Evolutionary conservation across 2,797 vertebrate genomes (phyloP).

Genomic region (Argyrosomus regius): DNA sequence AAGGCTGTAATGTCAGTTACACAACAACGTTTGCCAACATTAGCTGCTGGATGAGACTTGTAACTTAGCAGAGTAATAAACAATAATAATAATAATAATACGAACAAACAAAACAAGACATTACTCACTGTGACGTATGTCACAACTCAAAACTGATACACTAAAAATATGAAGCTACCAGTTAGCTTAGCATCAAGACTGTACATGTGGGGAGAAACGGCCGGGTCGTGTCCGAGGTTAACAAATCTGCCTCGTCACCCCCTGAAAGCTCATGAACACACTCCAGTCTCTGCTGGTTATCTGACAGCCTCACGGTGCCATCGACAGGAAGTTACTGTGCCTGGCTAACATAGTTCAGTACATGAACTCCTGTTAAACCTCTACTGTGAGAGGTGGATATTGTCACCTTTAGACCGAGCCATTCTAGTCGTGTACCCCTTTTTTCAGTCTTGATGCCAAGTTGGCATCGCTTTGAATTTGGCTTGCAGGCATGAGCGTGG

Average conservation of each 20-base stretch:
- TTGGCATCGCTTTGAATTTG: background rate
- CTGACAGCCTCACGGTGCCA: no score
- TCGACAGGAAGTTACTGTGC: background rate
- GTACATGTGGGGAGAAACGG: background rate
- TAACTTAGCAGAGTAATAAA: no score
- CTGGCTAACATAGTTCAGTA: background rate
- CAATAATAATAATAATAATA: no score
- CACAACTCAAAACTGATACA: background rate
- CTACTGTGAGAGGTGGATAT: background rate
- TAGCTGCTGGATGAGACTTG: no score
- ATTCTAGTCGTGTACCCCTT: background rate
- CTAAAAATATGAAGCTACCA: background rate
- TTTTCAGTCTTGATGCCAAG: background rate
- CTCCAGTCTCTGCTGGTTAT: no score
- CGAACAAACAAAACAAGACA: background rate
- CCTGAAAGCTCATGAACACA: background rate
- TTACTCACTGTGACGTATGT: background rate
- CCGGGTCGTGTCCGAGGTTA: background rate
- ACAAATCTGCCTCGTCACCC: background rate
- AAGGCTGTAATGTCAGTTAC: background rate
- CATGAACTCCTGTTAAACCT: background rate
- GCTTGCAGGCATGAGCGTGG: background rate
- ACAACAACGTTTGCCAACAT: background rate
- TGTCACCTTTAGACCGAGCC: background rate
- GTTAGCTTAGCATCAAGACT: conserved; percentile 1